Base-by-base conservation (phyloP, 1,140 invertebrate species). In the Psix sp. region DNA sequence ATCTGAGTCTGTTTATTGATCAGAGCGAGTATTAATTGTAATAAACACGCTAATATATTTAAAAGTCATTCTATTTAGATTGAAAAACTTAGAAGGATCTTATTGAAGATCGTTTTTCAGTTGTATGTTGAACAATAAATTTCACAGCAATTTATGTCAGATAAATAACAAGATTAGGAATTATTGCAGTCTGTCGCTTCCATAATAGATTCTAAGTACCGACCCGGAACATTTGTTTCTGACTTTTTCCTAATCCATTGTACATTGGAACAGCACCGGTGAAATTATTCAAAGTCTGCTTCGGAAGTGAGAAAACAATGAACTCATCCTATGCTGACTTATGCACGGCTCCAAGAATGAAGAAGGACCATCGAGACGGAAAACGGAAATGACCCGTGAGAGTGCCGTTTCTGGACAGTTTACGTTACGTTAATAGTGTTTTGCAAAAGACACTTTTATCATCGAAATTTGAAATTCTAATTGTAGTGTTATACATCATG, bases 231-330 rank as follows among this genome's bases (percentile, higher is more conserved):
- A 54, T 62, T 40, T 70, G 46, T 35, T 18, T 11, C 2, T 10
- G 5, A 13, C 38, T 35, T 18, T 66, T 46, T 75, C 36, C 57
- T 68, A 57, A 74, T 71, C 51, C 49, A 49, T 49, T 56, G 36
- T 45, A 35, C 49, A 49, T 49, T 56, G 17, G 14, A 62, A 62
- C 40, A 42, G 43, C 17, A 7, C 24, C 33, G 36, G 54, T 20
- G 48, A 42, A 65, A 63, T 71, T 71, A 73, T 73, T 73, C 62
- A 66, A 66, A 38, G 56, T 60, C 62, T 40, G 26, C 48, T 45
- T 56, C 48, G 70, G 46, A 66, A 73, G 48, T 73, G 36, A 54
- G 56, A 74, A 74, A 74, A 62, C 49, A 74, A 74, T 74, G 70
- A 45, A 67, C 26, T 36, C 46, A 67, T 56, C 56, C 48, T 59